Base-by-base conservation (phyloP, 2,797 vertebrate genomes). In the Cichlasoma orientale region DNA sequence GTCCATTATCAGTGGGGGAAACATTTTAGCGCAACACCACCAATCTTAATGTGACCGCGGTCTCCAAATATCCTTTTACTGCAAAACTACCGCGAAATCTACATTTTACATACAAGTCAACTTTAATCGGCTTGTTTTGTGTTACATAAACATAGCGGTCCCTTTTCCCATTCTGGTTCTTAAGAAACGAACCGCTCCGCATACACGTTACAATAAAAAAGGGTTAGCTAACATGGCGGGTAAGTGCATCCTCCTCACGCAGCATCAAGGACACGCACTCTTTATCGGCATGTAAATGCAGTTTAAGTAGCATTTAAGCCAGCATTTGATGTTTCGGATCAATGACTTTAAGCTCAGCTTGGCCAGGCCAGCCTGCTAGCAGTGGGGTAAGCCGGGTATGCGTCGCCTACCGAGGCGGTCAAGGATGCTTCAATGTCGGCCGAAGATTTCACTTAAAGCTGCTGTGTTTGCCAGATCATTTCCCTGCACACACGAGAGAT, bases 391-490 rank as follows among this genome's bases (percentile, higher is more conserved):
- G 58, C 76, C 54, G 38, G 13, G 33, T 41, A 75, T 19, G 58
- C 47, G n/a, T 59, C 38, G 25, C 59, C 55, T 13, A 54, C 4
- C 25, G 4, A 2, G 41, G 16, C 29, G 12, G 76, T 90, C 86
- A 93, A 93, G 91, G 92, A 92, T 92, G 90, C 86, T 74, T 92
- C 86, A 92, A 92, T 92, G 90, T 85, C 91, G 89, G 33, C 29
- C 3, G 8, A 16, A 4, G 3, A 18, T 4, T 29, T 11, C 50
- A 3, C 7, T 19, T 9, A 6, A 6, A 14, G 1, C 53, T 1
- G 19, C 2, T 13, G 3, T 47, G 6, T 29, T 1, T 4, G 11
- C 12, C 25, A 13, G 29, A 50, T 50, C 0, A 3, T 29, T 4
- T 16, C 2, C 14, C 4, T 1, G 0, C 10, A 11, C 8, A 12